A percentile compares a stretch with the other conserved stretches of the same genome.
Conservation (phyloP, 2,888 invertebrate genomes). For the Pegoplata infirma region DNA sequence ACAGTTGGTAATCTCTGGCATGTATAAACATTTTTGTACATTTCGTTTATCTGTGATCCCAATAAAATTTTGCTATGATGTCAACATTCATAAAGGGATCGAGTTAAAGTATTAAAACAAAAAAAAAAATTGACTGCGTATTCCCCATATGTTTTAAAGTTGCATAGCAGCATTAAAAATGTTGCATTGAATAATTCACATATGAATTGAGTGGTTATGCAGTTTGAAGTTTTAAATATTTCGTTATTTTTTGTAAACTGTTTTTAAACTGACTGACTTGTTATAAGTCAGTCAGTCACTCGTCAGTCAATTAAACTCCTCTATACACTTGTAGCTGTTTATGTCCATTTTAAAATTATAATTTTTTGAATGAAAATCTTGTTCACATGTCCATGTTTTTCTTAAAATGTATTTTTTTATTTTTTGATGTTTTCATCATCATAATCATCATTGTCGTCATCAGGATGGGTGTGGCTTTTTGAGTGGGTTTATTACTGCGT, state of each 20-base stretch:
- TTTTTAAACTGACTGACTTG: constrained; percentile 20
- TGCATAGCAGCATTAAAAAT: constrained; percentile 48
- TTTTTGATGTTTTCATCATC: constrained; percentile 53
- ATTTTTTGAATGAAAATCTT: constrained; percentile 38
- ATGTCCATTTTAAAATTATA: constrained; percentile 27
- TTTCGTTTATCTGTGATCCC: constrained; percentile 35
- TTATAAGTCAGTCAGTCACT: constrained; percentile 12
- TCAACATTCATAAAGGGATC: constrained; percentile 42
- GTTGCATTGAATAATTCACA: constrained; percentile 68
- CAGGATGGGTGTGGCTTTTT: constrained; percentile 69
- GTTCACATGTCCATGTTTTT: constrained; percentile 70
- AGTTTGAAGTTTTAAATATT: constrained; percentile 65
- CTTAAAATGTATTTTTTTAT: constrained; percentile 66
- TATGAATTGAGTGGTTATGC: constrained; percentile 71
- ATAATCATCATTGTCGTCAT: constrained; percentile 28
- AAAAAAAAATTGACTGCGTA: constrained; percentile 9
- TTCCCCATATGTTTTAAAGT: constrained; percentile 38
- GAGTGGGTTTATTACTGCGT: constrained; percentile 57
- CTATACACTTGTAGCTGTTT: constrained; percentile 30
- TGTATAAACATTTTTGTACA: constrained; percentile 70
- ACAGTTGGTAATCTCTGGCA: constrained; percentile 77
- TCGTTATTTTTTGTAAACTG: constrained; percentile 30
- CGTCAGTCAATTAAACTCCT: constrained; percentile 20
- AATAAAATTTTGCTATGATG: constrained; percentile 60
- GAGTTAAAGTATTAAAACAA: neutral